Evolutionary conservation across 2,113 vertebrate species (phyloP).

Genomic region (Platysteira castanea): DNA sequence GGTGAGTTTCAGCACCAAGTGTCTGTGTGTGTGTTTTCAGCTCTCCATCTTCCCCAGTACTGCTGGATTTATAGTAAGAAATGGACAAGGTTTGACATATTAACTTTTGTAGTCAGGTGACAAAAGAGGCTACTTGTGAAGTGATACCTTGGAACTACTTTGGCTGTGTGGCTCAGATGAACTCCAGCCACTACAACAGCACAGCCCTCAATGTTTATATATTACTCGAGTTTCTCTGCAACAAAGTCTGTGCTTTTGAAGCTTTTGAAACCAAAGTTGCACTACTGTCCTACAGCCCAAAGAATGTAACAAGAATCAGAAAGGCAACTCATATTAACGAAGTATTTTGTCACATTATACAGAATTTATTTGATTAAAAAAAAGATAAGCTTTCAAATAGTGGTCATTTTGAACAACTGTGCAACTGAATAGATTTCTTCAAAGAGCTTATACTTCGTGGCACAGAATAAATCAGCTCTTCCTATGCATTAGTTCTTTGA

Average conservation of each 20-base stretch:
- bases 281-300: neutral
- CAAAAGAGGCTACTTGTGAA: neutral
- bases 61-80: neutral
- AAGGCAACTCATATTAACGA: neutral
- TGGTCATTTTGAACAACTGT: neutral
- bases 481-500: neutral
- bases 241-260: neutral
- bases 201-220: neutral
- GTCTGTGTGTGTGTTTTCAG: neutral
- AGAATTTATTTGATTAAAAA: neutral
- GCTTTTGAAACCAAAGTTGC: neutral
- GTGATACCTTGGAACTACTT: neutral
- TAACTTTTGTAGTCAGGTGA: neutral
- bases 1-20: neutral
- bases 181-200: neutral
- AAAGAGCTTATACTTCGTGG: neutral
- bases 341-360: neutral
- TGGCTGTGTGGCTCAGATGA: neutral
- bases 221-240: neutral
- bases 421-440: neutral
- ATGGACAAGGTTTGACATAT: neutral
- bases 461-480: neutral
- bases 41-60: neutral
- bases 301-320: neutral
- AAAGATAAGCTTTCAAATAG: neutral